phyloP scores from a whole-genome alignment of 2,113 vertebrate genomes.

The Cebus imitator region DNA sequence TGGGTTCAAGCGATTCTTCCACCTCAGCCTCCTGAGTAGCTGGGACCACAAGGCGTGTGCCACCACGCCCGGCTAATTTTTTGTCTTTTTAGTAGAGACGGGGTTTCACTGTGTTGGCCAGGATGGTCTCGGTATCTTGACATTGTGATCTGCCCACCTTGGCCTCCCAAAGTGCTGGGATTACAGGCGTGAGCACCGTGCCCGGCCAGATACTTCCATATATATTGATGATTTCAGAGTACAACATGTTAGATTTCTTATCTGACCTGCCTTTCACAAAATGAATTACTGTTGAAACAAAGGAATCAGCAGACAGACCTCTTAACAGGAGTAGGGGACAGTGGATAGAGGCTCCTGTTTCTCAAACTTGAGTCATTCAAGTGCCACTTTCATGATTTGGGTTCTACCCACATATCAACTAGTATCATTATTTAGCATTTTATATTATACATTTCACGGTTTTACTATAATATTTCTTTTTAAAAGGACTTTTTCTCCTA shows the following conservation, averaged over 20 bases:
- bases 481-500: background rate
- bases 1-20: no score
- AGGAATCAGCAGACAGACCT: background rate
- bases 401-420: background rate
- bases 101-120: no score
- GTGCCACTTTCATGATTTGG: background rate
- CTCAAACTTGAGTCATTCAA: background rate
- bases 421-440: background rate
- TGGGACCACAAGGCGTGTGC: no score
- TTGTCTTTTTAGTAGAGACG: no score
- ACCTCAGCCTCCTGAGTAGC: no score
- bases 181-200: no score
- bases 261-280: background rate
- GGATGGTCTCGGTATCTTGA: no score
- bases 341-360: background rate
- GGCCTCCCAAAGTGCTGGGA: no score
- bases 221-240: background rate
- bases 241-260: background rate
- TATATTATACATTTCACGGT: background rate
- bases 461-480: background rate
- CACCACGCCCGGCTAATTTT: no score
- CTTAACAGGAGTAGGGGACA: background rate
- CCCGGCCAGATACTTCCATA: background rate
- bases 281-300: background rate
- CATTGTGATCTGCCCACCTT: no score